Base-by-base conservation (phyloP, 1,140 invertebrate genomes). In the Monochamus saltuarius region DNA sequence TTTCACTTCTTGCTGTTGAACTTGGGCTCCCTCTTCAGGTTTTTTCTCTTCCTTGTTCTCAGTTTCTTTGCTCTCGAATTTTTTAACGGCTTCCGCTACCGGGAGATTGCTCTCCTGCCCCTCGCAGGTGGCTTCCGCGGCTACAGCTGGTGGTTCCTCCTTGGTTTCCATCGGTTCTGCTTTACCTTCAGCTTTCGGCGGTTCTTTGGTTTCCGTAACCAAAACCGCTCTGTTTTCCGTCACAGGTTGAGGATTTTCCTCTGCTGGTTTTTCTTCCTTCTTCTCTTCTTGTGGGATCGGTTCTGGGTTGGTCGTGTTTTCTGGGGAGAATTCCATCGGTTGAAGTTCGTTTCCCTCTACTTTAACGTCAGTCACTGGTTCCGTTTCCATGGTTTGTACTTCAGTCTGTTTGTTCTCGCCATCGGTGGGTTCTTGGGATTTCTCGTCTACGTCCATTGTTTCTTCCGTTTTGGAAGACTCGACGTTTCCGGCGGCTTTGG, bases 401-500 rank as follows among this genome's bases (percentile, higher is more conserved):
- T 63, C 63, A 40, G 43, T 49, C 35, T 42, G 11, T 56, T 45
- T 35, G 14, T 55, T 53, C 9, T 42, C 16, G 9, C 50, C 36
- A 7, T 39, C 36, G 6, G 53, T 38, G 29, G 19, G 22, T 38
- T 47, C 14, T n/a, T 16, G 22, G 22, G 13, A 8, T 8, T 59
- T 45, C 10, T 54, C 39, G 2, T 45, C 61, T 10, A 61, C 62
- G 2, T 67, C 66, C 67, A 66, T 68, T 62, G 68, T 62, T 39
- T 68, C 60, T 38, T 59, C 53, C 8, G 22, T 54, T 17, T 52
- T 35, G 13, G 14, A 16, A 17, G 40, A 45, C 19, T 58, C 59
- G 11, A 61, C 67, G 60, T 83, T 83, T 50, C 80, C 82, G 49
- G 84, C 81, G 14, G 84, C 83, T 75, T 86, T 87, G 38, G 82